phyloP scores from a whole-genome alignment of 2,797 vertebrate genomes.

The Sebastes ruberrimus region DNA sequence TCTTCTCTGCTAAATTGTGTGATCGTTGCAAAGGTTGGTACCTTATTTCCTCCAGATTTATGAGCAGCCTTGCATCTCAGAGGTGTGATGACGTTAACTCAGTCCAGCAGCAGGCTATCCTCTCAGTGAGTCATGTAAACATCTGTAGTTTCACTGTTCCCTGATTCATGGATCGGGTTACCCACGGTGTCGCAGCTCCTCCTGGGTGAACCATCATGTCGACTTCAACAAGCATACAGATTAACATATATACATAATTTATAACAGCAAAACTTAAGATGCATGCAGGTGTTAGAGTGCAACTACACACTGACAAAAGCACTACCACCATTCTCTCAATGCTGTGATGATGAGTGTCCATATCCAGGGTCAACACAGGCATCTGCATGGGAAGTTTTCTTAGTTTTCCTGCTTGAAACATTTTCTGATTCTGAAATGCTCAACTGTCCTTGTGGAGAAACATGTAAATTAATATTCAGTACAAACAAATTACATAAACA shows the following conservation, averaged over 20 bases:
- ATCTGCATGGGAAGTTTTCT: neutral
- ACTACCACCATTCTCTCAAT: neutral
- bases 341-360: neutral
- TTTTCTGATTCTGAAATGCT: neutral
- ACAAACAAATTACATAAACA: neutral
- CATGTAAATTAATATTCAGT: neutral
- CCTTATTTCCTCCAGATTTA: neutral
- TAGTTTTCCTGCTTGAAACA: neutral
- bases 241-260: neutral
- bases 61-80: neutral
- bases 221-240: neutral
- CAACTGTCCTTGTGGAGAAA: neutral
- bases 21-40: neutral
- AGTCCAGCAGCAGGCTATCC: neutral
- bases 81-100: neutral
- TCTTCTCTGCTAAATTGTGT: neutral
- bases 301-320: neutral
- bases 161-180: neutral
- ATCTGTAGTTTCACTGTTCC: neutral
- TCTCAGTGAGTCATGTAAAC: constrained; percentile 1
- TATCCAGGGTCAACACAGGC: neutral
- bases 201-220: neutral
- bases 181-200: neutral
- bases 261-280: neutral
- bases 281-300: neutral